Evolutionary conservation across 2,888 invertebrate species (phyloP), one percentile per base, ranked within the genome.

Genomic region (Heliconius aoede): DNA sequence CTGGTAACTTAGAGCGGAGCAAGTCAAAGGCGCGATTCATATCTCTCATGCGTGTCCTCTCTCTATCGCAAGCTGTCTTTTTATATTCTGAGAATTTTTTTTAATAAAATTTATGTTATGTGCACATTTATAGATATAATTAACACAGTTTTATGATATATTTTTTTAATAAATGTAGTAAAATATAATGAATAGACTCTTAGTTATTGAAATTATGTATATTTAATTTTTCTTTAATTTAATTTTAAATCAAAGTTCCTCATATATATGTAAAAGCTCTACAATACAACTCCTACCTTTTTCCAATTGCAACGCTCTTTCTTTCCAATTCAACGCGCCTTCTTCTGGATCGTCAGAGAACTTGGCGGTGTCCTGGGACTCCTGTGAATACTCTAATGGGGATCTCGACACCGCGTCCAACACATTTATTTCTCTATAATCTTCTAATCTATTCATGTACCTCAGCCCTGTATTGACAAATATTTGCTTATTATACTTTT

Each of bases 1-100:
- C 95, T 0, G 97, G 97, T 80, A 97, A 88, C 86, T 96, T 96
- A 64, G 96, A 96, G 55, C 97, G 95, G 24, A 98, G 91, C 62
- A 96, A 89, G 85, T 97, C 98, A 84, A 97, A 98, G 0, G 97
- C 97, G 72, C 95, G 95, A 87, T 98, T 98, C 97, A 98, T 98
- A 84, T 97, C 97, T 4, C 97, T 94, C 98, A 98, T 98, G 60
- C 98, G 94, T 0, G 97, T 97, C 7, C 98, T 92, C 85, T 98
- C 98, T 32, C 98, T 94, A 85, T 97, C 97, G 84, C 97, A 97
- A 0, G 98, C 98, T 0, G 97, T 97, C 87, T 97, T 97, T 89
- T 97, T 97, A 88, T 97, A 97, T 89, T 97, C 97, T 97, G 91
- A 36, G 36, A 36, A n/a, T n/a, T n/a, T n/a, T n/a, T n/a, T n/a